These are phyloP conservation scores for Craseonycteris thonglongyai DNA, from an alignment of 2,113 vertebrate species.

Conservation along the genomic window DNA sequence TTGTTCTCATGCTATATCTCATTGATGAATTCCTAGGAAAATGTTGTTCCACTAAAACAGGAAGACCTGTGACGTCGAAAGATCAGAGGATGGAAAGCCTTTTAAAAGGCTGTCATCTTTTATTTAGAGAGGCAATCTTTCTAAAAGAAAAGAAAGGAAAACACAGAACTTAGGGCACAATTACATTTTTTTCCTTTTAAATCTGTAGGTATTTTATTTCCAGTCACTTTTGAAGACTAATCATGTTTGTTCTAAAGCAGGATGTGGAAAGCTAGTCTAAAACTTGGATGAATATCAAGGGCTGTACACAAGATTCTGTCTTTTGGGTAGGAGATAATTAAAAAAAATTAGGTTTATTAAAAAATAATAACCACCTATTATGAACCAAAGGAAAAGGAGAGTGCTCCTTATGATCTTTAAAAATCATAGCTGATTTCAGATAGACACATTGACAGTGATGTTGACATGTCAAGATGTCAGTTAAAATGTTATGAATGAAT, in stretches of 20 bases:
- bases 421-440: neutral
- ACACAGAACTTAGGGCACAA: neutral
- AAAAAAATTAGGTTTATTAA: constrained; percentile 52
- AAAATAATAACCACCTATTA: constrained; percentile 45
- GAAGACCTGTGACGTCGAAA: neutral
- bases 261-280: constrained; percentile 10
- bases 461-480: neutral
- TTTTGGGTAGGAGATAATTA: neutral
- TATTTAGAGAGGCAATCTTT: constrained; percentile 8
- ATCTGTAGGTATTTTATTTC: constrained; percentile 13
- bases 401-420: neutral
- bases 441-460: neutral
- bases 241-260: constrained; percentile 26
- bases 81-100: neutral
- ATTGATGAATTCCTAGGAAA: constrained; percentile 5
- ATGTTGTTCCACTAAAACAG: neutral
- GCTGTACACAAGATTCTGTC: neutral
- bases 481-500: neutral
- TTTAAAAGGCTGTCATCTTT: neutral
- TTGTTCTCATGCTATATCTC: neutral
- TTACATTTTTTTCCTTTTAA: constrained; percentile 41
- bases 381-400: neutral
- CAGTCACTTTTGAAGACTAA: constrained; percentile 24
- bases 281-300: neutral
- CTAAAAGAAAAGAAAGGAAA: neutral